phyloP scores from a whole-genome alignment of 1,140 invertebrate species.

The Rhizoglyphus robini region DNA sequence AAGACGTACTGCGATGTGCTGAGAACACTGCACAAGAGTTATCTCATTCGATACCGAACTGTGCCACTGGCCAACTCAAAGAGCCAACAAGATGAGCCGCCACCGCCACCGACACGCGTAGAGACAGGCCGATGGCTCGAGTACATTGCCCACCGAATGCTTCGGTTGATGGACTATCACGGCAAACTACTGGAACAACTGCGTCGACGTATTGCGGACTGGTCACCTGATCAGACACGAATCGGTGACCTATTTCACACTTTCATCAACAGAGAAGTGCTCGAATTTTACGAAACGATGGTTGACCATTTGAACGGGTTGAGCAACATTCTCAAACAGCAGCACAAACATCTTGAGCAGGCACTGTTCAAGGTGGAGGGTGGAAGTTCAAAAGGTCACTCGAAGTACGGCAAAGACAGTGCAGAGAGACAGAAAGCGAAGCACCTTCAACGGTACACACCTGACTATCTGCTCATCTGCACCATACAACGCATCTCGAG shows the following conservation, averaged over 20 bases:
- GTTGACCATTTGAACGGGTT: slow-evolving; percentile 91
- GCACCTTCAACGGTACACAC: slow-evolving; percentile 50
- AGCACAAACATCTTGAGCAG: slow-evolving; percentile 38
- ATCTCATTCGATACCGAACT: not conserved
- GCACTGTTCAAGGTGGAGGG: not conserved
- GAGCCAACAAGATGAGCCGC: not conserved
- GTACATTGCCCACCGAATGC: slow-evolving; percentile 48
- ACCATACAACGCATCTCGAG: slow-evolving; percentile 92
- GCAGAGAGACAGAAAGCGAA: not conserved
- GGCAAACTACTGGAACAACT: slow-evolving; percentile 72
- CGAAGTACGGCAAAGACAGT: not conserved
- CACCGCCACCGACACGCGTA: not conserved
- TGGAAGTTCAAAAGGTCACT: not conserved
- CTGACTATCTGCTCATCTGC: slow-evolving; percentile 89
- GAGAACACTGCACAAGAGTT: slow-evolving; percentile 48
- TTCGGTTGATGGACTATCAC: slow-evolving; percentile 75
- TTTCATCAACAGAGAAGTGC: slow-evolving; percentile 60
- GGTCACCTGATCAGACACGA: slow-evolving; percentile 63
- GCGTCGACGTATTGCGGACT: slow-evolving; percentile 60
- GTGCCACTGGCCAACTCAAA: not conserved
- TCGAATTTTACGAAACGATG: slow-evolving; percentile 86
- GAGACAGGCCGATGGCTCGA: slow-evolving; percentile 29
- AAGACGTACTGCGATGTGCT: slow-evolving; percentile 81
- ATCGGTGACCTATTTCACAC: slow-evolving; percentile 69
- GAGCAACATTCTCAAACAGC: slow-evolving; percentile 75